These are phyloP conservation scores for Stichodactyla mertensii DNA, from an alignment of 64 coral and sea anemone genomes.

Conservation along the genomic window DNA sequence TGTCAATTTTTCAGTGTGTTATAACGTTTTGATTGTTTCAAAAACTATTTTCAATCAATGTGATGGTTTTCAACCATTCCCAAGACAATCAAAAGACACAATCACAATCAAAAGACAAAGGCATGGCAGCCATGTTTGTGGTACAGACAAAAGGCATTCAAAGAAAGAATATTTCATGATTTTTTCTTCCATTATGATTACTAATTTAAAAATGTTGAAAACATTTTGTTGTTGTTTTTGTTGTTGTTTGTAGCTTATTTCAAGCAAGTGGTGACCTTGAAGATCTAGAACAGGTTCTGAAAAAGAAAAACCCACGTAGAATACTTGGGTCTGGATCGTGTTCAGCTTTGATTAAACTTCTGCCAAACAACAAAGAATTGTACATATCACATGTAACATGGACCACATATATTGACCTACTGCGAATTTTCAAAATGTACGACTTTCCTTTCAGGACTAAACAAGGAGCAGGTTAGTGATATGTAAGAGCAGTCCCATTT, in stretches of 20 bases:
- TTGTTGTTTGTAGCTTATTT: slow-evolving; percentile 37
- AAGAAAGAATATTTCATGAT: too few relatives aligned
- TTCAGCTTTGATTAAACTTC: slow-evolving; percentile 85
- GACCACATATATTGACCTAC: slow-evolving; percentile 37
- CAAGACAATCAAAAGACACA: too few relatives aligned
- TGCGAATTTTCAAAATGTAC: slow-evolving; percentile 86
- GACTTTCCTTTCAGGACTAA: slow-evolving; percentile 57
- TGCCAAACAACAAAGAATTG: slow-evolving; percentile 87
- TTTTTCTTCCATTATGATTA: too few relatives aligned
- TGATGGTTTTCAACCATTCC: too few relatives aligned
- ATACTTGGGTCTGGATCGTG: slow-evolving; percentile 81
- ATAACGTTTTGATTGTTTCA: too few relatives aligned
- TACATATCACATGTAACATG: slow-evolving; percentile 96
- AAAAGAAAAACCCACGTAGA: slow-evolving; percentile 53
- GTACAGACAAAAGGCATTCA: too few relatives aligned
- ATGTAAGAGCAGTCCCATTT: too few relatives aligned
- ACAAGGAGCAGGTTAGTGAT: slow-evolving; percentile 48
- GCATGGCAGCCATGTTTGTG: too few relatives aligned
- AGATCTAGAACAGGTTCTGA: slow-evolving; percentile 51
- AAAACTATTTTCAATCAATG: too few relatives aligned
- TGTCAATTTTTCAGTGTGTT: too few relatives aligned
- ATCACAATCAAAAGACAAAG: too few relatives aligned
- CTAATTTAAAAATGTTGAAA: background rate
- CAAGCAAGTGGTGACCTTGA: slow-evolving; percentile 51
- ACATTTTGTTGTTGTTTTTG: background rate